A percentile compares a stretch with the other conserved stretches of the same genome.
Evolutionary conservation across 1,140 invertebrate species (phyloP).

Genomic region (Limonius californicus): DNA sequence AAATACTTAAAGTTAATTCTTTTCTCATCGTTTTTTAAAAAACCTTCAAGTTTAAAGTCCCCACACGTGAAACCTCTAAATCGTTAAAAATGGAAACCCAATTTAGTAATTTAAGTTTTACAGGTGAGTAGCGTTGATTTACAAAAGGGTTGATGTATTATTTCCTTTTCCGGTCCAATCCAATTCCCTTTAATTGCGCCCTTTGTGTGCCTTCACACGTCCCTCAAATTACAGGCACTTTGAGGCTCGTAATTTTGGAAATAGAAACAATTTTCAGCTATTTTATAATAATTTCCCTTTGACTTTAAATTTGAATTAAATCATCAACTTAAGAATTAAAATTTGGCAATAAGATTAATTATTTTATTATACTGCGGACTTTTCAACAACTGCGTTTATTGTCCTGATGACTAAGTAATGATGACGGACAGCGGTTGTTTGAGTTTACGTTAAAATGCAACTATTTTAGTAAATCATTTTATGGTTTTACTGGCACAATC

Average conservation of each 20-base stretch:
- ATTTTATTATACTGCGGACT: no score
- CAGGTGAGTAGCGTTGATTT: background rate
- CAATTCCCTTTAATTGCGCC: background rate
- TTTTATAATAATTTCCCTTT: no score
- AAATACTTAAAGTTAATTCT: no score
- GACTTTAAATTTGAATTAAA: background rate
- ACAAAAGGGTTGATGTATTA: constrained; percentile 2
- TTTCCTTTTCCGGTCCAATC: constrained; percentile 9
- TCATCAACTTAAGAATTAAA: background rate
- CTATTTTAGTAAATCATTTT: background rate
- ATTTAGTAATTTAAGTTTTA: constrained; percentile 5
- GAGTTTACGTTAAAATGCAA: background rate
- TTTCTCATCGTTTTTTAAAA: no score
- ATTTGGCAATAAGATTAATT: background rate
- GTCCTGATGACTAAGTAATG: no score
- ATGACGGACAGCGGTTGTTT: background rate
- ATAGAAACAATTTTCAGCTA: no score
- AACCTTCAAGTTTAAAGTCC: no score
- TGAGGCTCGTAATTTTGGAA: background rate
- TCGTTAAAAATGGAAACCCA: no score
- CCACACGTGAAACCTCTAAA: no score
- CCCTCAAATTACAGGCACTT: background rate
- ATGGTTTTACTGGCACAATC: background rate
- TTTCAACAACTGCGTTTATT: no score
- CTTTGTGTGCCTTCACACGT: background rate